phyloP scores from a whole-genome alignment of 2,113 vertebrate species.

The Cyprinus carpio region DNA sequence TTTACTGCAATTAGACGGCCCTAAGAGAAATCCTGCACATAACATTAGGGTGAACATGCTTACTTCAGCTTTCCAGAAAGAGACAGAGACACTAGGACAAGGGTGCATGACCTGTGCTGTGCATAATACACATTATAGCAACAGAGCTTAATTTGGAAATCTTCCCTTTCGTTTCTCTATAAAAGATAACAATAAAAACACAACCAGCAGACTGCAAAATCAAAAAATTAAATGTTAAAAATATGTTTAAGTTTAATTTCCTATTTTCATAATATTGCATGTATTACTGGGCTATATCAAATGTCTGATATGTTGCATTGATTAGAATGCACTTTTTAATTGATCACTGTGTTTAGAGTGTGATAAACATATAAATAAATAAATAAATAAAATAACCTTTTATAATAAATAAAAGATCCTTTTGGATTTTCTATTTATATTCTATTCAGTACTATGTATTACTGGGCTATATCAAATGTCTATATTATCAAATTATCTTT shows the following conservation, averaged over 20 bases:
- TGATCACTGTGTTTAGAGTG: no score
- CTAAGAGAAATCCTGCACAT: conserved; percentile 36
- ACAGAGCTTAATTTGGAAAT: not conserved
- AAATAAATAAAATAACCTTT: no score
- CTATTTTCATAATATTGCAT: not conserved
- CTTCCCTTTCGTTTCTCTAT: not conserved
- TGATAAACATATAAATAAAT: no score
- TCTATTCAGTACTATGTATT: no score
- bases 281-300: not conserved
- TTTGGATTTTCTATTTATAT: no score
- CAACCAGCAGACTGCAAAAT: not conserved
- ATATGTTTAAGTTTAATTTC: not conserved
- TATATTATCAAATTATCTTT: no score
- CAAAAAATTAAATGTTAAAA: not conserved
- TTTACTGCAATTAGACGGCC: conserved; percentile 48
- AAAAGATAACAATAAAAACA: not conserved
- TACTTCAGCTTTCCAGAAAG: conserved; percentile 19
- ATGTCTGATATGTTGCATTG: not conserved
- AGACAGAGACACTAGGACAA: not conserved
- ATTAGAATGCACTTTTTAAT: not conserved
- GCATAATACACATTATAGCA: not conserved
- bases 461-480: no score
- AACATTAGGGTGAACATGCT: conserved; percentile 36
- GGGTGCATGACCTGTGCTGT: not conserved
- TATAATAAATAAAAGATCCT: no score